Percentiles rank a stretch among this genome's conserved stretches.
Evolutionary conservation across 2,113 vertebrate genomes (phyloP).

Genomic region (Clarias gariepinus): DNA sequence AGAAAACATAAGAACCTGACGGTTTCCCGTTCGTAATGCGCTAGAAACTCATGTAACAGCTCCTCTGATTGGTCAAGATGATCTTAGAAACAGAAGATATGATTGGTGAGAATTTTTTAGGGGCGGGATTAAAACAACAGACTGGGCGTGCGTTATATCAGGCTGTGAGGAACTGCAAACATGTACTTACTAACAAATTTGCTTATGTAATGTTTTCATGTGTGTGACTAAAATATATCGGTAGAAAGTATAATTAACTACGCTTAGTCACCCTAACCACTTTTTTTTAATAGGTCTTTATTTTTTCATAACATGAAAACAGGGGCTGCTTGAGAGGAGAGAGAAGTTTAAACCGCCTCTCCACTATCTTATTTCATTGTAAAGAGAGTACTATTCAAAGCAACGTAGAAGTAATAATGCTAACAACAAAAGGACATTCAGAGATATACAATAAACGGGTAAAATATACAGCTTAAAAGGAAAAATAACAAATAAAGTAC

Average conservation of each 20-base stretch:
- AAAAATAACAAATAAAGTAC: no score
- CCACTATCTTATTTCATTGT: no score
- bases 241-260: background rate
- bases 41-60: background rate
- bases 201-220: background rate
- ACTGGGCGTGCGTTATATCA: background rate
- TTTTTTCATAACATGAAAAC: background rate
- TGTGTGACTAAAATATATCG: background rate
- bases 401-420: no score
- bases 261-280: background rate
- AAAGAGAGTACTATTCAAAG: no score
- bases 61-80: slow-evolving; percentile 23
- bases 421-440: no score
- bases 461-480: no score
- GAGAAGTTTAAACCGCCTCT: no score
- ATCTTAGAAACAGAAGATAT: background rate
- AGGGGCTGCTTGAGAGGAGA: no score
- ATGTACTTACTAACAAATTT: no score
- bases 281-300: background rate
- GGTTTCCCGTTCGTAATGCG: background rate
- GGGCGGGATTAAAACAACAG: slow-evolving; percentile 6
- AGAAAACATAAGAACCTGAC: background rate
- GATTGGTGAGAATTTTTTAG: slow-evolving; percentile 7
- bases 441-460: no score
- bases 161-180: background rate